Base-by-base conservation (phyloP, 2,113 vertebrate genomes). In the Nerophis lumbriciformis region DNA sequence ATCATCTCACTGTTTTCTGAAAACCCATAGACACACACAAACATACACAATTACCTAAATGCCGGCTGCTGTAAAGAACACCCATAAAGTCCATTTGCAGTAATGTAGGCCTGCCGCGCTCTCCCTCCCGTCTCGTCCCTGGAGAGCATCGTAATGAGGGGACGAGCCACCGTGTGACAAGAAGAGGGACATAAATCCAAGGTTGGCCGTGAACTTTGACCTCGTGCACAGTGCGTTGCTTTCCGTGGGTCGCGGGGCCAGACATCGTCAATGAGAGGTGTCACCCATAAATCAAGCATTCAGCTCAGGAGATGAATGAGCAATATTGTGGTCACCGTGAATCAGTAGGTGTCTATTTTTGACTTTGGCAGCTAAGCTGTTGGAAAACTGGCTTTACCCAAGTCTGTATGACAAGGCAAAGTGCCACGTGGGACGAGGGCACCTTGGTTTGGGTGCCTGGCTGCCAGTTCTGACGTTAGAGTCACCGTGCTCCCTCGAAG, bases 1-100 rank as follows among this genome's bases (percentile, higher is more conserved):
- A 9, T 19, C 48, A 5, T 58, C 59, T 72, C 57, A 70, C 11
- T 81, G 68, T 39, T 69, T 57, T 68, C 55, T 42, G 62, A 55
- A 48, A 16, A 21, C 67, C 68, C 70, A 70, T 28, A 56, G 60
- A 56, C 49, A 66, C 65, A 45, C 68, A 62, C 54, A 21, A 15
- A 1, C 71, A 21, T 57, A 72, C 71, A 81, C 88, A 90, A 89
- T 92, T 88, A 89, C 74, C 77, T 86, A 91, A 91, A 91, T 92
- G 90, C 75, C 80, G 71, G 67, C 67, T 71, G 68, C 87, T 70
- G 81, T 81, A 87, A 84, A 84, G 82, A 83, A 76, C 75, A 81
- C 65, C 83, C 83, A 77, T 88, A 88, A 87, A 89, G 88, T 84
- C 85, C 77, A 89, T 92, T 90, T 88, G 76, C 84, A 47, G 37